Evolutionary conservation across 2,113 vertebrate species (phyloP).

Genomic region (Nothobranchius furzeri): DNA sequence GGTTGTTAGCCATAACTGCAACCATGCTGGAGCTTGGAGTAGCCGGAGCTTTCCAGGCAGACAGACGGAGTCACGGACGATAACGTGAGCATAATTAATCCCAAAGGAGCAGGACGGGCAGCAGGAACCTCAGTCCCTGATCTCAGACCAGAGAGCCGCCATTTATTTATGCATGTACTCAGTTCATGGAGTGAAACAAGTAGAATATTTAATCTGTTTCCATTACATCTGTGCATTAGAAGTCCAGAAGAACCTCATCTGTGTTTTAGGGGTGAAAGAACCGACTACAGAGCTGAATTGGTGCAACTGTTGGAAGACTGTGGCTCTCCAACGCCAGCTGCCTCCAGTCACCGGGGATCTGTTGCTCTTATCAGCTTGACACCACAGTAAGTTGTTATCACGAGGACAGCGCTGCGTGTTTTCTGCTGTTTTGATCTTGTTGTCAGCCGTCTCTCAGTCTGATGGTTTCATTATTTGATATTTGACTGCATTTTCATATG

Average conservation of each 20-base stretch:
- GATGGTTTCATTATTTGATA: conserved; percentile 5
- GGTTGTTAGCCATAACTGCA: conserved; percentile 64
- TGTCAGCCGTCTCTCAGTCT: conserved; percentile 4
- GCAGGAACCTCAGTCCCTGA: conserved; percentile 50
- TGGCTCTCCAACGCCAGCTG: background rate
- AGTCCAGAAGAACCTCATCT: background rate
- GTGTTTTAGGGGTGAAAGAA: background rate
- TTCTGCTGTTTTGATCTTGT: conserved; percentile 1
- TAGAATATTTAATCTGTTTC: background rate
- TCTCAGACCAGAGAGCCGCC: conserved; percentile 37
- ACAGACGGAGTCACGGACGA: conserved; percentile 65
- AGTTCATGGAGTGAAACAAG: background rate
- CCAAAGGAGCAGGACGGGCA: conserved; percentile 67
- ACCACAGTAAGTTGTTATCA: background rate
- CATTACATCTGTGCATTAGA: too few species aligned
- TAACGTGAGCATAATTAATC: conserved; percentile 80
- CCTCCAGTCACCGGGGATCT: background rate
- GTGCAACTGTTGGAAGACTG: conserved; percentile 9
- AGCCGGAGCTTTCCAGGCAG: conserved; percentile 45
- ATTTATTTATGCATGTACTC: conserved; percentile 12
- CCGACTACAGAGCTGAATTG: background rate
- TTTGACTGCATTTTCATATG: background rate
- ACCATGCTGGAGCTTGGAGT: conserved; percentile 36
- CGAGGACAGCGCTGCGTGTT: conserved; percentile 1
- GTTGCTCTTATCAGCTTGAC: conserved; percentile 2